A percentile compares a stretch with the other conserved stretches of the same genome.
phyloP scores from a whole-genome alignment of 2,888 invertebrate genomes.

The Catonia carolina region DNA sequence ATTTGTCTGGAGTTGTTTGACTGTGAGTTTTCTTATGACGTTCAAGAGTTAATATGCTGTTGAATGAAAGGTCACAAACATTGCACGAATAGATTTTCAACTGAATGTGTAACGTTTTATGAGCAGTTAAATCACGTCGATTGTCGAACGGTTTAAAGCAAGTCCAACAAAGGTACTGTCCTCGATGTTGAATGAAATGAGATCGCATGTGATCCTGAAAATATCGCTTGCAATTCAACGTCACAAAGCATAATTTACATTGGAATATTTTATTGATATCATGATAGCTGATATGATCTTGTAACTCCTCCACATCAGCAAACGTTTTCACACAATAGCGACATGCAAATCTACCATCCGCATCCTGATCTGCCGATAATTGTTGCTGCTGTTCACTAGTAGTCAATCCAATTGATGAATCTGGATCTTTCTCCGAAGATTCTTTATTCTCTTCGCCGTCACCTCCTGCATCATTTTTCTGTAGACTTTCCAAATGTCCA shows the following conservation, averaged over 20 bases:
- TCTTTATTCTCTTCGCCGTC: neutral
- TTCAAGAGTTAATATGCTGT: conserved; percentile 17
- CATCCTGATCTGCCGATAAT: neutral
- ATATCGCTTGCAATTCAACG: conserved; percentile 23
- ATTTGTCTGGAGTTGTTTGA: neutral
- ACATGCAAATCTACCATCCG: conserved; percentile 26
- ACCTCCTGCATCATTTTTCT: neutral
- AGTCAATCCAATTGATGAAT: conserved; percentile 3
- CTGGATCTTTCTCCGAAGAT: neutral
- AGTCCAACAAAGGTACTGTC: conserved; percentile 28
- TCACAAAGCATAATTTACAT: conserved; percentile 30
- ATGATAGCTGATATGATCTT: conserved; percentile 23
- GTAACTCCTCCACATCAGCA: conserved; percentile 16
- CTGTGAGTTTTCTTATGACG: conserved; percentile 21
- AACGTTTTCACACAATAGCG: conserved; percentile 22
- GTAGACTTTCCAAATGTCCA: neutral
- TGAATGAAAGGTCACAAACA: conserved; percentile 26
- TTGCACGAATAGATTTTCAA: conserved; percentile 28
- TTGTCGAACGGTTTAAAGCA: conserved; percentile 30
- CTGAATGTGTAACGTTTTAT: conserved; percentile 24
- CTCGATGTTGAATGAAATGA: conserved; percentile 28
- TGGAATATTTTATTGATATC: conserved; percentile 13
- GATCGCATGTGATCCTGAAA: conserved; percentile 29
- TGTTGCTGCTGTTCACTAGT: conserved; percentile 11
- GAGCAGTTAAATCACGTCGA: conserved; percentile 21